Evolutionary conservation across 2,888 invertebrate genomes (phyloP).

Genomic region (Ashinkailepas kermadecensis): DNA sequence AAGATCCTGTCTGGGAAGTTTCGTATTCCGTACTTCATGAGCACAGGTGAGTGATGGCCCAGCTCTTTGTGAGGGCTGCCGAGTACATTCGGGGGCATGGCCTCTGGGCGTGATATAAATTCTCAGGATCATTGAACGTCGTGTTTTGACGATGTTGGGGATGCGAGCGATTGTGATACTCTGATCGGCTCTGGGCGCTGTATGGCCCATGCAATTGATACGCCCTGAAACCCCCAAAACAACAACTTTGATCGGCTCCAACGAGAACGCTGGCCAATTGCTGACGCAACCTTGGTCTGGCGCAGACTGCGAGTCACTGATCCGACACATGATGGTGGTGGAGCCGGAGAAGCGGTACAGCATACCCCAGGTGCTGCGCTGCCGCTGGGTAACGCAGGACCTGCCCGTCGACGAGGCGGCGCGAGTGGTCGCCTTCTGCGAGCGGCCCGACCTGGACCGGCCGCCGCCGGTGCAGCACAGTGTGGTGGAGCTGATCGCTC

Average conservation of each 20-base stretch:
- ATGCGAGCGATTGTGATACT: too few relatives aligned
- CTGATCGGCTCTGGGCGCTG: too few relatives aligned
- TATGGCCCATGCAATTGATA: too few relatives aligned
- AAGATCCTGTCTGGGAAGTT: conserved; percentile 89
- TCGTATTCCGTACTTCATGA: conserved; percentile 96
- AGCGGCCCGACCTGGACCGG: conserved; percentile 20
- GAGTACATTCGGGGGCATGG: too few relatives aligned
- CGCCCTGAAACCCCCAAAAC: too few relatives aligned
- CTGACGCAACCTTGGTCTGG: background rate
- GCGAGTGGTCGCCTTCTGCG: conserved; percentile 7
- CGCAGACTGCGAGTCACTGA: conserved; percentile 86
- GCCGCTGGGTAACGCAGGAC: conserved; percentile 67
- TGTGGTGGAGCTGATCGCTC: conserved; percentile 68
- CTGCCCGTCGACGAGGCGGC: conserved; percentile 20
- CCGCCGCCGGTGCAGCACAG: conserved; percentile 22
- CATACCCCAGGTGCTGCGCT: conserved; percentile 83
- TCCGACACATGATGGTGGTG: conserved; percentile 88
- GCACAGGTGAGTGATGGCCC: conserved; percentile 62
- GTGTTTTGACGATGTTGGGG: too few relatives aligned
- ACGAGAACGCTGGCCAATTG: too few relatives aligned
- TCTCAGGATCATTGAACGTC: too few relatives aligned
- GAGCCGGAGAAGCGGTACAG: conserved; percentile 85
- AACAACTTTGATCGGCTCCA: too few relatives aligned
- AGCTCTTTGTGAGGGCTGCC: too few relatives aligned
- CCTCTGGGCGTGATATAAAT: too few relatives aligned